A percentile compares a stretch with the other conserved stretches of the same genome.
These are phyloP conservation scores for Heliconius ismenius DNA, from an alignment of 2,888 invertebrate genomes.

Conservation along the genomic window DNA sequence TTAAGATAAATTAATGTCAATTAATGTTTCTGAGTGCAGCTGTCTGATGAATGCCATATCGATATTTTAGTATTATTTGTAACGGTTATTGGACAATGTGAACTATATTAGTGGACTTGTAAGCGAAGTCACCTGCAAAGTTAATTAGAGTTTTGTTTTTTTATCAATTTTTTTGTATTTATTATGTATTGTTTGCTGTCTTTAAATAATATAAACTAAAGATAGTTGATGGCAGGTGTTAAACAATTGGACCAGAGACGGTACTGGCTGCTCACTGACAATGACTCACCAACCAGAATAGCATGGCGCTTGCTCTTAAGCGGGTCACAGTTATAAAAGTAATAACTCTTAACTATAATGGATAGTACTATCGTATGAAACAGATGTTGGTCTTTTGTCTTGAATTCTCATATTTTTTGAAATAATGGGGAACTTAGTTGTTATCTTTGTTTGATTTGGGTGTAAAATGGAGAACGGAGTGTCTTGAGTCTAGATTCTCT, in stretches of 20 bases:
- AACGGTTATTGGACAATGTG: not conserved
- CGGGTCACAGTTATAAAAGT: slow-evolving; percentile 51
- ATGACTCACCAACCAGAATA: slow-evolving; percentile 56
- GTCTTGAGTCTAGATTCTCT: no score
- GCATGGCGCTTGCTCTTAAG: slow-evolving; percentile 51
- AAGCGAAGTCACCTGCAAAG: not conserved
- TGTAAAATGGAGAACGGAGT: not conserved
- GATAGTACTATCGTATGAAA: slow-evolving; percentile 23
- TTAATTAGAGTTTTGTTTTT: not conserved
- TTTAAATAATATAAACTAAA: slow-evolving; percentile 1
- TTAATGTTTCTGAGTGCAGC: not conserved
- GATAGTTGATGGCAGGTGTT: slow-evolving; percentile 30
- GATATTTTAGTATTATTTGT: not conserved
- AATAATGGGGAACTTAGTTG: not conserved
- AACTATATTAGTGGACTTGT: not conserved
- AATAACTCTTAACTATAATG: slow-evolving; percentile 35
- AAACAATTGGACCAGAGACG: slow-evolving; percentile 35
- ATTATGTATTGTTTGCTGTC: not conserved
- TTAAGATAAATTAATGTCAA: not conserved
- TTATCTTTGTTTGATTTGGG: no score
- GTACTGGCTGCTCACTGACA: slow-evolving; percentile 24
- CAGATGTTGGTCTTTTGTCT: not conserved
- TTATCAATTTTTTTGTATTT: not conserved
- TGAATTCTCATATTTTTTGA: not conserved
- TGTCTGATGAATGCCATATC: not conserved